These are phyloP conservation scores for Muscicapa adusta DNA, from an alignment of 2,113 vertebrate genomes.

Conservation along the genomic window DNA sequence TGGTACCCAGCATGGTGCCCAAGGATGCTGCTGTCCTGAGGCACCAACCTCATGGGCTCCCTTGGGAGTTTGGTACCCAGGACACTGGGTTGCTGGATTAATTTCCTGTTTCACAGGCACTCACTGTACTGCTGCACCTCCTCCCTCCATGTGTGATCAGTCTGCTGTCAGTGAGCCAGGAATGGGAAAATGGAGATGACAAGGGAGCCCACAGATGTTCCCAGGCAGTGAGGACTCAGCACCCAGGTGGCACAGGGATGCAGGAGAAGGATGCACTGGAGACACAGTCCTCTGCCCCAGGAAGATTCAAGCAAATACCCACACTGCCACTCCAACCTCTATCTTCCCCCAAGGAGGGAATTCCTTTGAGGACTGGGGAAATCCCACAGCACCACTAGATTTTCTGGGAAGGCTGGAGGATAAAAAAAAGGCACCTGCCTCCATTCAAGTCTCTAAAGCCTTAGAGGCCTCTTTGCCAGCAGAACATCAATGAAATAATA, in stretches of 20 bases:
- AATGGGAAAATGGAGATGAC: background rate
- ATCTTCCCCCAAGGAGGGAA: background rate
- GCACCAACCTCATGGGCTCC: background rate
- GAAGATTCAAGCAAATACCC: background rate
- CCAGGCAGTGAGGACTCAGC: accelerated
- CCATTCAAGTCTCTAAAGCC: background rate
- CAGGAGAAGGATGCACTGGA: background rate
- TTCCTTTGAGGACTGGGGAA: background rate
- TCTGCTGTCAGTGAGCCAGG: background rate
- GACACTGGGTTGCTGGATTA: background rate
- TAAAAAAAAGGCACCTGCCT: background rate
- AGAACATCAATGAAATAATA: background rate
- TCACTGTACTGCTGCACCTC: background rate
- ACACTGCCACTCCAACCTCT: background rate
- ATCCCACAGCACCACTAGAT: background rate
- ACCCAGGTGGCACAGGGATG: background rate
- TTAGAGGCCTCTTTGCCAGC: background rate
- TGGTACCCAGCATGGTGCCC: accelerated
- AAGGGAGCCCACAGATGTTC: background rate
- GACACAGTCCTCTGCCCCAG: background rate
- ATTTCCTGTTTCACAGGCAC: background rate
- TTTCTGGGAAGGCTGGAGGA: slow-evolving; percentile 30
- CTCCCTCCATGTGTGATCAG: background rate
- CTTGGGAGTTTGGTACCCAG: background rate
- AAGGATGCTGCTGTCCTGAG: background rate